Evolutionary conservation across 2,113 vertebrate genomes (phyloP).

Genomic region (Cebidichthys violaceus): DNA sequence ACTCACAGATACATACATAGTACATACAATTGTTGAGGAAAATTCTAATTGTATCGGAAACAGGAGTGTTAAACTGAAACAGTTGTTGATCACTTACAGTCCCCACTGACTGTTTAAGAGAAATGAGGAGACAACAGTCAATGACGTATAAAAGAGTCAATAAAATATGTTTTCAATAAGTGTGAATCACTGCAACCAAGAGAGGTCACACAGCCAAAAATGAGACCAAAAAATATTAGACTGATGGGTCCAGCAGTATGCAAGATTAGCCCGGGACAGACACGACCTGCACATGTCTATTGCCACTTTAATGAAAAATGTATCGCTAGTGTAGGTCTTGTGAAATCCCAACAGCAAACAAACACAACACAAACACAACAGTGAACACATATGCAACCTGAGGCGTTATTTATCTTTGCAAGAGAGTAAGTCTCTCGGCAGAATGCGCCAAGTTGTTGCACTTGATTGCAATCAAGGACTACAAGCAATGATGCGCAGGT

Average conservation of each 20-base stretch:
- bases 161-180: background rate
- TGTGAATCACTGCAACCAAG: background rate
- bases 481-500: constrained; percentile 2
- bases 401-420: background rate
- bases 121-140: background rate
- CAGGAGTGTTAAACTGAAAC: too few species aligned
- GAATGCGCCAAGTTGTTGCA: constrained; percentile 6
- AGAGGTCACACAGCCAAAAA: background rate
- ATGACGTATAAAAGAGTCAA: background rate
- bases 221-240: background rate
- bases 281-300: too few species aligned
- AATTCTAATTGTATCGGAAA: too few species aligned
- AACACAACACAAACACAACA: background rate
- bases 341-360: constrained; percentile 20
- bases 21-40: too few species aligned
- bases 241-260: background rate
- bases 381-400: background rate
- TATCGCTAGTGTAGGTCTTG: background rate
- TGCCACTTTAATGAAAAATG: background rate
- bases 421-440: background rate
- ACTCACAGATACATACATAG: too few species aligned
- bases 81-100: background rate
- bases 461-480: constrained; percentile 37
- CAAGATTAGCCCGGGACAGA: background rate
- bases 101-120: background rate